Evolutionary conservation across 2,888 invertebrate species (phyloP), one percentile per base, ranked within the genome.

Genomic region (Aelia acuminata): DNA sequence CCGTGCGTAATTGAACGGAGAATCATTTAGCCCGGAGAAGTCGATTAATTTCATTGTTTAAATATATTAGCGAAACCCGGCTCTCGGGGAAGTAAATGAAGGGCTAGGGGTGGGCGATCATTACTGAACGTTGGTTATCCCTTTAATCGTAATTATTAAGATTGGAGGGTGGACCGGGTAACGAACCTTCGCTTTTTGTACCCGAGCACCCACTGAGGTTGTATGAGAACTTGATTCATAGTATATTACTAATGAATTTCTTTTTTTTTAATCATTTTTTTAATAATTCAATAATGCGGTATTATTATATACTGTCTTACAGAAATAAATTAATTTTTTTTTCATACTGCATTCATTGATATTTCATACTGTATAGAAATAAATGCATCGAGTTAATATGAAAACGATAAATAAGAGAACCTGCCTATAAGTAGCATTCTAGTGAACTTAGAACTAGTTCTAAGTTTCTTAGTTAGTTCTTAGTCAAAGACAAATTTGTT

Each of bases 11-110:
- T 80, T 43, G n/a, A 80, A n/a, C 43, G 75, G 75, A 80, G n/a
- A n/a, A 80, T 80, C 75, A 80, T 80, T 80, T 80, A 39, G 39
- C 39, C 39, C n/a, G 35, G n/a, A 43, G 80, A 47, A 80, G 80
- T 80, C 80, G 43, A 80, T 80, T 80, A 80, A 80, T 80, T 80
- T 80, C 80, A 80, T 80, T 80, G 80, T 80, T 80, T 80, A 80
- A 80, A 80, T 80, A 80, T 43, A 80, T 80, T 80, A 80, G 43
- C 3, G 80, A 43, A 43, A n/a, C 39, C 43, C n/a, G 43, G 43
- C 43, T 80, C n/a, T 43, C 35, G 18, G 4, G 22, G 80, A 20
- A 43, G 39, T 80, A 80, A 80, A 80, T 80, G 80, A 80, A 80
- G n/a, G n/a, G 13, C 8, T 15, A 10, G 39, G 80, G 80, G 18